Evolutionary conservation across 2,888 invertebrate species (phyloP), one percentile per base, ranked within the genome.

Genomic region (Fissipunctia ypsillon): DNA sequence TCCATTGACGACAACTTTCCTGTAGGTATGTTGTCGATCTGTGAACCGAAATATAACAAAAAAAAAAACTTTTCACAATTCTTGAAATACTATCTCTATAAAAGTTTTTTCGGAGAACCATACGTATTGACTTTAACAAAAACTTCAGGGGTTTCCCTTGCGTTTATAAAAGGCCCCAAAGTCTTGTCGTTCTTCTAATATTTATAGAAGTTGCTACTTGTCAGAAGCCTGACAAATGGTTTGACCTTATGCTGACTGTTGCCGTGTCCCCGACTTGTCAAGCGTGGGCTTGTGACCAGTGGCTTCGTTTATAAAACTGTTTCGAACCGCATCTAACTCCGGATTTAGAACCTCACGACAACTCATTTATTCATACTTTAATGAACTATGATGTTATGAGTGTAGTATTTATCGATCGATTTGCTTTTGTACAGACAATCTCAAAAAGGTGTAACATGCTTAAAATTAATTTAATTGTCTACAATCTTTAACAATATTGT

Each of bases 221-320:
- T 69, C 35, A 68, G 81, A 81, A 82, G 78, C 74, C 83, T 48
- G n/a, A 82, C 43, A 82, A 81, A 60, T 74, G 78, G 69, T 82
- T 70, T 81, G 66, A 38, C 64, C 52, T 68, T 70, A 68, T 35
- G 38, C 9, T 50, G 19, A 52, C 68, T 22, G 31, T 48, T 22
- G 59, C n/a, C 22, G n/a, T 61, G 54, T 35, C n/a, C 45, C 52
- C 59, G 45, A 65, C 25, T 64, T 63, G 48, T 61, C 4, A 31
- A 31, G 31, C 16, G 25, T 56, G 54, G 19, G 35, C n/a, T 57
- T 50, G 60, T n/a, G n/a, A n/a, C 10, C n/a, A 60, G 31, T 7
- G 28, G 22, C n/a, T 67, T 67, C 31, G 6, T 35, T 28, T n/a
- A 48, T 5, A 28, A 0, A 50, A 25, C 35, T 59, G 35, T 52